Evolutionary conservation across 53 echinoderm and acorn worm species (phyloP).

Genomic region (Henricia sp.): DNA sequence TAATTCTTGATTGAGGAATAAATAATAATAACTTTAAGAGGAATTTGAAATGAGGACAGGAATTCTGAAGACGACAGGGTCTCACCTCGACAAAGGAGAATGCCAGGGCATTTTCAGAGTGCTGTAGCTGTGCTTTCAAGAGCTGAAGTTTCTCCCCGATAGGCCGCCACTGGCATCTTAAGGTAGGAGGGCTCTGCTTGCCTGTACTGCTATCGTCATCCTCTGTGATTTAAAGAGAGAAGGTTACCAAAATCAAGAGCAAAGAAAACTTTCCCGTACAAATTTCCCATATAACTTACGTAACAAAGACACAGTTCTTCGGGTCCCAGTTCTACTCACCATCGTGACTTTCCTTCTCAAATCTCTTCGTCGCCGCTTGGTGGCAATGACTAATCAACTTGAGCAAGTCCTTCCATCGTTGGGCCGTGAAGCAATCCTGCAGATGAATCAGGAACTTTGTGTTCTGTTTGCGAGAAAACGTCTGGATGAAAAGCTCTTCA

Average conservation of each 20-base stretch:
- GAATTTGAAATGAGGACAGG: too few species aligned
- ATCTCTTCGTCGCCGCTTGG: conserved; percentile 68
- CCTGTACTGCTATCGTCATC: conserved; percentile 27
- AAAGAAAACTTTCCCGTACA: background rate
- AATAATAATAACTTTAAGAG: too few species aligned
- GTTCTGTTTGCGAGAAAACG: conserved; percentile 93
- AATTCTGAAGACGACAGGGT: too few species aligned
- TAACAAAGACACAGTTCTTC: too few species aligned
- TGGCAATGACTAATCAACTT: conserved; percentile 84
- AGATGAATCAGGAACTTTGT: conserved; percentile 87
- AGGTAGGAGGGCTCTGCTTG: conserved; percentile 43
- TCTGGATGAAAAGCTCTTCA: conserved; percentile 80
- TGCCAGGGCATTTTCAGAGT: conserved; percentile 90
- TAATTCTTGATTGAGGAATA: too few species aligned
- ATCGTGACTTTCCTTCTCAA: conserved; percentile 37
- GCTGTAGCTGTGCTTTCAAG: conserved; percentile 78
- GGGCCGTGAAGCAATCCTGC: conserved; percentile 77
- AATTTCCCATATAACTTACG: too few species aligned
- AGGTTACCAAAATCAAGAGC: too few species aligned
- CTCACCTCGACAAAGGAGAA: conserved; percentile 96
- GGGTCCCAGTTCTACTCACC: background rate
- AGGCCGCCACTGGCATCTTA: conserved; percentile 68
- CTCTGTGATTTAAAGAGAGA: background rate
- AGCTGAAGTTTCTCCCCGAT: conserved; percentile 74
- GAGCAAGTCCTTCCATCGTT: conserved; percentile 79